phyloP scores from a whole-genome alignment of 2,113 vertebrate species.

The Circaetus cinerascens region DNA sequence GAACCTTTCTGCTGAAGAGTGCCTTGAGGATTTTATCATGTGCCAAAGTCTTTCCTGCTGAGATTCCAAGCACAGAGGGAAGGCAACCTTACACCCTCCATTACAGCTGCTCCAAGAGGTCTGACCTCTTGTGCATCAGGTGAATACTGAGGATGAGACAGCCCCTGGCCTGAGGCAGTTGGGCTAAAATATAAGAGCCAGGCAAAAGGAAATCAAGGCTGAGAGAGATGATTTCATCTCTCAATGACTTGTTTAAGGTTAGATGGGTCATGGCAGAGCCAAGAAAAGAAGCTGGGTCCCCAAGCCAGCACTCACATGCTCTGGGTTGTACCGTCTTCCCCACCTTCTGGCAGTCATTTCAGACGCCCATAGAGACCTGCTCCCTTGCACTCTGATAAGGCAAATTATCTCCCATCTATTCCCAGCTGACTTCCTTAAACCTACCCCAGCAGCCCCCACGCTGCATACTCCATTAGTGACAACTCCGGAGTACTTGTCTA shows the following conservation, averaged over 20 bases:
- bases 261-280: not conserved
- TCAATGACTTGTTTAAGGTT: not conserved
- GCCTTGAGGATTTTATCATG: not conserved
- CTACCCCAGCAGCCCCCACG: constrained; percentile 1
- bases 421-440: constrained; percentile 35
- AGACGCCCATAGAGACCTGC: constrained; percentile 12
- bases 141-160: not conserved
- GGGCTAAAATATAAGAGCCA: not conserved
- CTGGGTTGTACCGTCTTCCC: not conserved
- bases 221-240: not conserved
- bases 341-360: constrained; percentile 10
- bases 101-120: not conserved
- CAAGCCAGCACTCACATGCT: not conserved
- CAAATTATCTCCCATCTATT: constrained; percentile 36
- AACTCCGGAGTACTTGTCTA: not conserved
- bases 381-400: constrained; percentile 2
- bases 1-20: not conserved
- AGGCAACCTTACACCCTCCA: not conserved
- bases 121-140: not conserved
- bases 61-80: not conserved
- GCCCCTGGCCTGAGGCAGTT: accelerated
- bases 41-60: not conserved
- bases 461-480: not conserved
- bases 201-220: not conserved
- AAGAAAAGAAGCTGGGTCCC: not conserved